Conservation (phyloP, 2,888 invertebrate genomes). For the Microdon myrmicae region DNA sequence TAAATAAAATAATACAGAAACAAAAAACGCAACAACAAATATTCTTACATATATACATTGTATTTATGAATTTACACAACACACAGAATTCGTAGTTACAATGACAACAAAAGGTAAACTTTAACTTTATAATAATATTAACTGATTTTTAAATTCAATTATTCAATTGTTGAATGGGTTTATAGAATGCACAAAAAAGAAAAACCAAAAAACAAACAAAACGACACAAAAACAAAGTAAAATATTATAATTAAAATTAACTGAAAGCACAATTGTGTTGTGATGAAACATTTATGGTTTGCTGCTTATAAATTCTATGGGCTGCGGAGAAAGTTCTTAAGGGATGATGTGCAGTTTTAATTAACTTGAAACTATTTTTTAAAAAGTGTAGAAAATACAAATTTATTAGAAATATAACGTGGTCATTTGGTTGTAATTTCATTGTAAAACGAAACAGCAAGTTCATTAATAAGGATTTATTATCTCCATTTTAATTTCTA, state of each 20-base stretch:
- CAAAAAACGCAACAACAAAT: not conserved
- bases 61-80: constrained; percentile 33
- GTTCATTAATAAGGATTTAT: too few species aligned
- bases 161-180: constrained; percentile 33
- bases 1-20: not conserved
- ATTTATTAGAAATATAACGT: too few species aligned
- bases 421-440: too few species aligned
- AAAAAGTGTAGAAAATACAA: too few species aligned
- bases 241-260: constrained; percentile 14
- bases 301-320: constrained; percentile 25
- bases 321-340: too few species aligned
- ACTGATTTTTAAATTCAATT: constrained; percentile 25
- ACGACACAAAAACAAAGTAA: not conserved
- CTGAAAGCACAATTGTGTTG: constrained; percentile 39
- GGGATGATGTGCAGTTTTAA: too few species aligned
- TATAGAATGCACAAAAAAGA: constrained; percentile 25
- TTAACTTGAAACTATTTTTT: too few species aligned
- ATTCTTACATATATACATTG: constrained; percentile 27
- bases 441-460: too few species aligned
- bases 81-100: constrained; percentile 25
- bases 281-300: constrained; percentile 30
- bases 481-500: too few species aligned
- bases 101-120: constrained; percentile 20
- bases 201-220: too few species aligned
- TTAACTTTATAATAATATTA: constrained; percentile 19